phyloP scores from a whole-genome alignment of 1,140 invertebrate genomes.

The Penaeus vannamei region DNA sequence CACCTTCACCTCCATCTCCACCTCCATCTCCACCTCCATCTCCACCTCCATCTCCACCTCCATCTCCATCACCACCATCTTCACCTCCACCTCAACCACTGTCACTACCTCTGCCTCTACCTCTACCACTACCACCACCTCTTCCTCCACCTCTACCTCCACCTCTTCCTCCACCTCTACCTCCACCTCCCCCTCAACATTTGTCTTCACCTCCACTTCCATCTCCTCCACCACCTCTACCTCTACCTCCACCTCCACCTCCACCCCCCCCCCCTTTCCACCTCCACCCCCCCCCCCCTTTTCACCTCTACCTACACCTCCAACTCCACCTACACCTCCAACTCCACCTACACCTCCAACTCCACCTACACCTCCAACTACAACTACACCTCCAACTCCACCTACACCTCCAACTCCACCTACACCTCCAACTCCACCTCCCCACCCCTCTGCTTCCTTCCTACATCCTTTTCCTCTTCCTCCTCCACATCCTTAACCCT shows the following conservation, averaged over 20 bases:
- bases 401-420: not conserved
- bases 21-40: not conserved
- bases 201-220: not conserved
- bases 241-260: not conserved
- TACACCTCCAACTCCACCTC: not conserved
- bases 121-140: not conserved
- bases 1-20: not conserved
- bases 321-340: no score
- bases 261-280: not conserved
- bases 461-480: no score
- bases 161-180: not conserved
- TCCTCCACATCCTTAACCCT: no score
- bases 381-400: not conserved
- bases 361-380: not conserved
- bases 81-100: not conserved
- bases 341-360: not conserved
- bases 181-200: not conserved
- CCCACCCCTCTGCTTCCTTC: no score
- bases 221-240: not conserved
- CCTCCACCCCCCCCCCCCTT: no score
- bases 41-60: not conserved
- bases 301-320: no score
- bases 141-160: constrained; percentile 31
- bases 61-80: not conserved
- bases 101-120: not conserved